These are phyloP conservation scores for Taeniopygia guttata DNA, from an alignment of 2,797 vertebrate genomes.

Conservation along the genomic window DNA sequence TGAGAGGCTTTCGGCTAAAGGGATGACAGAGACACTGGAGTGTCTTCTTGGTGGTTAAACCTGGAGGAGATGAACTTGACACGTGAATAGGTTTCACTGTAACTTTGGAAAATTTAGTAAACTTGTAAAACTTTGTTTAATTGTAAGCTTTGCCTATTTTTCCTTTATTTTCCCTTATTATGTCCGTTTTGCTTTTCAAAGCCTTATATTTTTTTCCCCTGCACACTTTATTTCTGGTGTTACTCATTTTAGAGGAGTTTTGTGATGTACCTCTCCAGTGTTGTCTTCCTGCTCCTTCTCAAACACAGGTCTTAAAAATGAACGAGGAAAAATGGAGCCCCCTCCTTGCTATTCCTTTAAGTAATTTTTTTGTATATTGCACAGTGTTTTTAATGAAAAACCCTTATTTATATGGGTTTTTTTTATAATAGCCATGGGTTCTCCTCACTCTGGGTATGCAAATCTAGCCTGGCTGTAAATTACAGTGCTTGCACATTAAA, in stretches of 20 bases:
- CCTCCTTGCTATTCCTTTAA: neutral
- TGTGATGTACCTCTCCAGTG: neutral
- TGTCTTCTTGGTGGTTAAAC: neutral
- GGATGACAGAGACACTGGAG: neutral
- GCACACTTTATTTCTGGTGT: neutral
- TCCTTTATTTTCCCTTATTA: neutral
- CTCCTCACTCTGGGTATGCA: neutral
- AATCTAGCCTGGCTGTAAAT: neutral
- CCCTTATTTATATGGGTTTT: neutral
- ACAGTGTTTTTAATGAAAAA: constrained; percentile 31
- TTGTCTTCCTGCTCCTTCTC: neutral
- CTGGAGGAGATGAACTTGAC: neutral
- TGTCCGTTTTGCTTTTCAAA: neutral
- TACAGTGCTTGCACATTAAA: neutral
- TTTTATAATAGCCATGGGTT: neutral
- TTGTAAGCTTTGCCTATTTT: neutral
- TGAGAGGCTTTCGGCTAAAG: neutral
- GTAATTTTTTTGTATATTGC: neutral
- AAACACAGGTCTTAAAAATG: neutral
- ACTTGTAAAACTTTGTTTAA: neutral
- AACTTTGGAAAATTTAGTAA: neutral
- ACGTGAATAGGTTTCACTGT: neutral
- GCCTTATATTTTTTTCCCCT: neutral
- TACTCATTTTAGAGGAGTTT: neutral
- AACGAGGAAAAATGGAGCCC: neutral